These are phyloP conservation scores for Lates calcarifer DNA, from an alignment of 2,113 vertebrate genomes.

Conservation along the genomic window DNA sequence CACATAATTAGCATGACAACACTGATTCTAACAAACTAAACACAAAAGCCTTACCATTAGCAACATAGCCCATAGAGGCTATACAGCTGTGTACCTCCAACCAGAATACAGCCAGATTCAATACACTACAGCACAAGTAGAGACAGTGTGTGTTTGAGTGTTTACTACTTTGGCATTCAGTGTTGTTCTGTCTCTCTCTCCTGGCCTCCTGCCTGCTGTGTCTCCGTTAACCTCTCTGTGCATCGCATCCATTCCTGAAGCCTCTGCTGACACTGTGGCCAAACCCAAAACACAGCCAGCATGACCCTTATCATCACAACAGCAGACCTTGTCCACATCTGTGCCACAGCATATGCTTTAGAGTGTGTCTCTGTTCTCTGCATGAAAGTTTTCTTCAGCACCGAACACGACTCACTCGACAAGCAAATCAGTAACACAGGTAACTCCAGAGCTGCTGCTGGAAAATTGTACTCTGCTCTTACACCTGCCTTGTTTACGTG, in stretches of 20 bases:
- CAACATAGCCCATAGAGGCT: background rate
- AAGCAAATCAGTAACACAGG: slow-evolving; percentile 16
- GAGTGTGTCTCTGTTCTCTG: background rate
- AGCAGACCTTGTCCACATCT: slow-evolving; percentile 6
- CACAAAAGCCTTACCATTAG: background rate
- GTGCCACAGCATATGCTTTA: background rate
- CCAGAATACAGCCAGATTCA: background rate
- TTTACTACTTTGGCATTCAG: background rate
- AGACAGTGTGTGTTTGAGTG: background rate
- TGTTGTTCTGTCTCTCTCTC: background rate
- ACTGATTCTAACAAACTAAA: background rate
- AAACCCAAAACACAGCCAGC: background rate
- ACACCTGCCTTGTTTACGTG: slow-evolving; percentile 23
- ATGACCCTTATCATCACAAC: slow-evolving; percentile 34
- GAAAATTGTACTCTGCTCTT: slow-evolving; percentile 30
- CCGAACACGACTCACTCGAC: background rate
- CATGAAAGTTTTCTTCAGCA: background rate
- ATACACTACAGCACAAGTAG: background rate
- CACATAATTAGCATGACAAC: background rate
- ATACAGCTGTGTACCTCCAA: background rate
- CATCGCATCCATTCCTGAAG: slow-evolving; percentile 1
- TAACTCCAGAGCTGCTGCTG: background rate
- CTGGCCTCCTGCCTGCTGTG: slow-evolving; percentile 16
- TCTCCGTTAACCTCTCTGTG: slow-evolving; percentile 18
- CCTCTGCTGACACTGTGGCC: slow-evolving; percentile 9